Percentiles rank a stretch among this genome's conserved stretches.
These are phyloP conservation scores for Cariama cristata DNA, from an alignment of 2,113 vertebrate species.

Conservation along the genomic window DNA sequence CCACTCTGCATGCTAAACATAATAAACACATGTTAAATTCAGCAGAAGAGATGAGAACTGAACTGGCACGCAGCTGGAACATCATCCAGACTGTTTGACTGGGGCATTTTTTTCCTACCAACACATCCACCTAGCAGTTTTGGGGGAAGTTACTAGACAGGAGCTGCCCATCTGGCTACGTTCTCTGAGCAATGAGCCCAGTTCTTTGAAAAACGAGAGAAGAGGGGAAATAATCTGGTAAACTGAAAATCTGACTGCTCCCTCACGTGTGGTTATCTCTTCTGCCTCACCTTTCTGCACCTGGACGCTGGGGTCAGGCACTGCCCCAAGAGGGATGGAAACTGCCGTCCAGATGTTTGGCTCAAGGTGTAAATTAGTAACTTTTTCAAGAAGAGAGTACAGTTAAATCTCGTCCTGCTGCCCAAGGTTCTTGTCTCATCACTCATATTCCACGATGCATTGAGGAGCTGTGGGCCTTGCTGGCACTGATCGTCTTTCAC, in stretches of 20 bases:
- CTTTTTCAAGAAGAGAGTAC: background rate
- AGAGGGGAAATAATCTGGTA: background rate
- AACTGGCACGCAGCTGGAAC: background rate
- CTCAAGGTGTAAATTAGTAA: background rate
- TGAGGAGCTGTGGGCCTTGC: background rate
- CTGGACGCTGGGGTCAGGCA: background rate
- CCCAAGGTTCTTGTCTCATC: background rate
- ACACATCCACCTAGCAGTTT: background rate
- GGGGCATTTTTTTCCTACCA: background rate
- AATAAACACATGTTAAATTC: constrained; percentile 2
- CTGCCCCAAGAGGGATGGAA: background rate
- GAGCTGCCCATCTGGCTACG: background rate
- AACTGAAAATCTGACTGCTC: background rate
- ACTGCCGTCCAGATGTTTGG: background rate
- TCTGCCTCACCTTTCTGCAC: background rate
- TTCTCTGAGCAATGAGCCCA: background rate
- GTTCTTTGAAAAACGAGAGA: background rate
- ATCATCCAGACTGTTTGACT: background rate
- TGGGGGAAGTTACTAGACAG: background rate
- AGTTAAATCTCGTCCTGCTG: background rate
- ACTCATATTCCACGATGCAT: fast-evolving
- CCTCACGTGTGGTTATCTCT: background rate
- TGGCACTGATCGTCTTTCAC: background rate
- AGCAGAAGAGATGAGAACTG: constrained; percentile 13
- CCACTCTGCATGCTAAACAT: background rate